Conservation (phyloP, 2,797 vertebrate genomes). For the Merluccius polli region DNA sequence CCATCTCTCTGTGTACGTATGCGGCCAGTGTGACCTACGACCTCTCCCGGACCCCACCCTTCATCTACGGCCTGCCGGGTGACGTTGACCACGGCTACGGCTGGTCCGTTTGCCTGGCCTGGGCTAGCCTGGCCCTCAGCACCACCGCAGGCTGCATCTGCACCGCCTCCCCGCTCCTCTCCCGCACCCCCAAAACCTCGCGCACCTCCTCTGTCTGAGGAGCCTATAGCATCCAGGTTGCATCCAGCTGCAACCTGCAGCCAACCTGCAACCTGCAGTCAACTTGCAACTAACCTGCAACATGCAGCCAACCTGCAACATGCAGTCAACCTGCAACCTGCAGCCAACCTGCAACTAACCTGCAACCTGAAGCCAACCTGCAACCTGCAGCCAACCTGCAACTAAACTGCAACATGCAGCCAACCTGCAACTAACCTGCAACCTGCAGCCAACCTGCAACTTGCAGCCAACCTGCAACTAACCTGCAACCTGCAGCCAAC, state of each 20-base stretch:
- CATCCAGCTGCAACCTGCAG: too few species aligned
- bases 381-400: too few species aligned
- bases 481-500: too few species aligned
- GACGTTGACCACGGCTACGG: slow-evolving; percentile 84
- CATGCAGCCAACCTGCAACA: too few species aligned
- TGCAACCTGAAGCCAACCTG: too few species aligned
- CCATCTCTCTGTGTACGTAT: slow-evolving; percentile 84
- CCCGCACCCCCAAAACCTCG: slow-evolving; percentile 75
- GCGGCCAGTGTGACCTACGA: slow-evolving; percentile 83
- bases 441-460: too few species aligned
- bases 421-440: too few species aligned
- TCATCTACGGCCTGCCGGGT: slow-evolving; percentile 80
- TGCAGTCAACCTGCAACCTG: too few species aligned
- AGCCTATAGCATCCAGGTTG: too few species aligned
- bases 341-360: too few species aligned
- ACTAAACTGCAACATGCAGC: too few species aligned
- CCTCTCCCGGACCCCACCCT: slow-evolving; percentile 79
- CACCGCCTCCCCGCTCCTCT: slow-evolving; percentile 78
- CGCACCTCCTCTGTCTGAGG: slow-evolving; percentile 73
- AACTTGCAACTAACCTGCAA: neutral
- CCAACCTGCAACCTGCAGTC: neutral
- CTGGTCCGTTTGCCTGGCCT: slow-evolving; percentile 84
- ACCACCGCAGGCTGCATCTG: slow-evolving; percentile 80
- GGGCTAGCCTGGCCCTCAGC: slow-evolving; percentile 80
- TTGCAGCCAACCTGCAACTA: too few species aligned